phyloP scores from a whole-genome alignment of 2,888 invertebrate species.

The Chironomus riparius region DNA sequence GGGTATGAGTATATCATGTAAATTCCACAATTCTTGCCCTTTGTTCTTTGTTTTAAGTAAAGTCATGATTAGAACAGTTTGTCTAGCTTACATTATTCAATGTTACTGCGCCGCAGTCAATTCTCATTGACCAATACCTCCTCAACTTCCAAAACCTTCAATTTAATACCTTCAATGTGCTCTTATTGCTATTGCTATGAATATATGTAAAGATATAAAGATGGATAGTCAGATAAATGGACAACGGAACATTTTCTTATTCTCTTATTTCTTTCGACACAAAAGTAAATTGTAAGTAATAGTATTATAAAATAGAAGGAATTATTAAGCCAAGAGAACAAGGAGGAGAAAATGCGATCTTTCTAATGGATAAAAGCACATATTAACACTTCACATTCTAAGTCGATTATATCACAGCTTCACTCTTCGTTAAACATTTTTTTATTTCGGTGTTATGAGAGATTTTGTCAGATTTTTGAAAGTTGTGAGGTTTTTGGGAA shows the following conservation, averaged over 20 bases:
- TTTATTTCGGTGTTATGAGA: too few species aligned
- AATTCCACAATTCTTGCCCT: not conserved
- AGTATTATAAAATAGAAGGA: not conserved
- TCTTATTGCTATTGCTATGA: too few species aligned
- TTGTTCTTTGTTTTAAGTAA: not conserved
- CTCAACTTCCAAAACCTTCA: not conserved
- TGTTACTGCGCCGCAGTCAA: too few species aligned
- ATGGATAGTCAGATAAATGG: not conserved
- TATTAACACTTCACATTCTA: constrained; percentile 19
- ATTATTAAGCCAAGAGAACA: not conserved
- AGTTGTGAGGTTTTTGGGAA: too few species aligned
- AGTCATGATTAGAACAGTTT: not conserved
- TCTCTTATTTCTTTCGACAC: too few species aligned
- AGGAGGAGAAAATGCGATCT: not conserved
- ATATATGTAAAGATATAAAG: not conserved
- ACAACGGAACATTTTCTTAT: not conserved
- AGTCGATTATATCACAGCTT: constrained; percentile 4
- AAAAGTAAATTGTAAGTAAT: too few species aligned
- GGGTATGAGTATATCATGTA: too few species aligned
- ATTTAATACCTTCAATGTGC: not conserved
- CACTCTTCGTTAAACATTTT: too few species aligned
- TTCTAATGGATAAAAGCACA: constrained; percentile 13
- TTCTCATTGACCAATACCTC: too few species aligned
- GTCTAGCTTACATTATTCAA: not conserved
- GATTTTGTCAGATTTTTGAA: too few species aligned